These are phyloP conservation scores for Lophura nycthemera DNA, from an alignment of 2,113 vertebrate genomes.

Conservation along the genomic window DNA sequence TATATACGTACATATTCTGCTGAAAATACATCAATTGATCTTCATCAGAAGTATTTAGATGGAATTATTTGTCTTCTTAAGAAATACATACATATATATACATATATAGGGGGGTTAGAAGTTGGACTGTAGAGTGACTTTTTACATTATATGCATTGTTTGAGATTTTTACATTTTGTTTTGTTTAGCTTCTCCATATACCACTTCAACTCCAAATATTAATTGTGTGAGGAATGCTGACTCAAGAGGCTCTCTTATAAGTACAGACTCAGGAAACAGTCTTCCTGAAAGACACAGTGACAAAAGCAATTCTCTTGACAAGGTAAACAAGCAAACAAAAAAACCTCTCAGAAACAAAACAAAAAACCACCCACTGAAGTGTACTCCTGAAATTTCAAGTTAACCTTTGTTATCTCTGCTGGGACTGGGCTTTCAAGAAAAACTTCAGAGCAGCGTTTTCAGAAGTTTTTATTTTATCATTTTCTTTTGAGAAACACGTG, in stretches of 20 bases:
- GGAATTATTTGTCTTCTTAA: neutral
- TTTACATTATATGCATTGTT: neutral
- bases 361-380: neutral
- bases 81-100: neutral
- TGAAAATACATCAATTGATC: neutral
- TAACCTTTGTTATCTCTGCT: neutral
- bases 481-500: neutral
- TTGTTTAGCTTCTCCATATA: conserved; percentile 89
- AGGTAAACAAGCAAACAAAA: conserved; percentile 80
- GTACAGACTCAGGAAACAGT: conserved; percentile 93
- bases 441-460: neutral
- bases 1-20: neutral
- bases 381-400: neutral
- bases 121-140: neutral
- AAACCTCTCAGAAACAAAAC: neutral
- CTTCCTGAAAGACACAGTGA: conserved; percentile 89
- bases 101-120: neutral
- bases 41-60: neutral
- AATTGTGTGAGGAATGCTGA: conserved; percentile 91
- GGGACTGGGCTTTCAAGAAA: neutral
- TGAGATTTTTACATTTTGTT: neutral
- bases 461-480: neutral
- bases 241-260: conserved; percentile 94
- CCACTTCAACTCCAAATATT: conserved; percentile 91
- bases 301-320: conserved; percentile 92